These are phyloP conservation scores for Nylanderia fulva DNA, from an alignment of 1,140 invertebrate genomes.

Conservation along the genomic window DNA sequence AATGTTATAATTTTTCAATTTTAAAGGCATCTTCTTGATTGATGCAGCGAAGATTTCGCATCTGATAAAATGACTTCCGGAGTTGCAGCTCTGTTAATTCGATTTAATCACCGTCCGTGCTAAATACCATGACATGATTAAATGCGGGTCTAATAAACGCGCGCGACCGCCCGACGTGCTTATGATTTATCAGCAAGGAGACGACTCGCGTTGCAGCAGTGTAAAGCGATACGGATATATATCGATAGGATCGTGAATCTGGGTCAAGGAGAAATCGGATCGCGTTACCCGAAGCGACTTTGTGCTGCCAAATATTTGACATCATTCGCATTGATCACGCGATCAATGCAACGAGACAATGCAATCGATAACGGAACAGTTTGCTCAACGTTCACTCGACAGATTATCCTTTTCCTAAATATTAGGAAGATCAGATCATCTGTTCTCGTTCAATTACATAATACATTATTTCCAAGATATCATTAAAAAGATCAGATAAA, in stretches of 20 bases:
- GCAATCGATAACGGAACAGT: constrained; percentile 60
- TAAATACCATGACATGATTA: constrained; percentile 34
- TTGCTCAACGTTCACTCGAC: not conserved
- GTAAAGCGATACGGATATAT: constrained; percentile 61
- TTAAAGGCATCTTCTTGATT: not conserved
- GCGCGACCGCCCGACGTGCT: constrained; percentile 45
- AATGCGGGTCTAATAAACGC: constrained; percentile 48
- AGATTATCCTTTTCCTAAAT: constrained; percentile 8
- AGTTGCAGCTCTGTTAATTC: constrained; percentile 29
- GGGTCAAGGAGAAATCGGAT: constrained; percentile 77
- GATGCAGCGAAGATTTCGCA: not conserved
- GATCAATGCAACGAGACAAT: constrained; percentile 55
- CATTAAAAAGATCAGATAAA: not conserved
- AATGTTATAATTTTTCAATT: not conserved
- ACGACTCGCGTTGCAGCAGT: constrained; percentile 60
- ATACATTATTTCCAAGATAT: no score
- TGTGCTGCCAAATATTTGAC: constrained; percentile 71
- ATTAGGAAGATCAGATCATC: not conserved
- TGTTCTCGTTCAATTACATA: not conserved
- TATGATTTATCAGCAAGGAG: constrained; percentile 55
- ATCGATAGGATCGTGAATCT: constrained; percentile 67
- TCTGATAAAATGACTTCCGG: not conserved
- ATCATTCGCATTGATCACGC: constrained; percentile 72
- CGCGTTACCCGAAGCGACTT: constrained; percentile 53
- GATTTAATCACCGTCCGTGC: constrained; percentile 40